Conservation (phyloP, 2,888 invertebrate genomes). For the Ormyrus nitidulus region DNA sequence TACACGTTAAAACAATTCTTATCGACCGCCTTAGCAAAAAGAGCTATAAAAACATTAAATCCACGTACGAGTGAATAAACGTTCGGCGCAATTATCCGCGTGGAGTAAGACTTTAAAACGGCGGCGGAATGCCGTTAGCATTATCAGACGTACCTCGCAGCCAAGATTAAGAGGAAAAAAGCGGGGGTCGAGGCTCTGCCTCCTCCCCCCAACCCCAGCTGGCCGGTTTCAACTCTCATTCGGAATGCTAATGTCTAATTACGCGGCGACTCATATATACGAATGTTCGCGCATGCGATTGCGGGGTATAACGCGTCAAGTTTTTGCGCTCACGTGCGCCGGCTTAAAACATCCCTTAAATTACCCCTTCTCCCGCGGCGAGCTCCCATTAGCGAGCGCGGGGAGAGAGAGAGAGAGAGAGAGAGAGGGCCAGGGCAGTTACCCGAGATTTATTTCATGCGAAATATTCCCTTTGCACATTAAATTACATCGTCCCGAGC, state of each 20-base stretch:
- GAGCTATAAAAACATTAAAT: too few species aligned
- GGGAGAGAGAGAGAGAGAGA: conserved; percentile 1
- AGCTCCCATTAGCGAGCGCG: conserved; percentile 28
- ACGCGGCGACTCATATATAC: conserved; percentile 60
- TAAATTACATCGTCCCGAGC: conserved; percentile 64
- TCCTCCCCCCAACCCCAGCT: conserved; percentile 24
- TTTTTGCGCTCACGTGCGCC: conserved; percentile 67
- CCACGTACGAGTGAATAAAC: neutral
- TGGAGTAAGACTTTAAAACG: conserved; percentile 51
- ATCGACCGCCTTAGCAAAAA: too few species aligned
- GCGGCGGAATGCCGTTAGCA: conserved; percentile 17
- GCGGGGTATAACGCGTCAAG: conserved; percentile 66
- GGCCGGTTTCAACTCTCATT: conserved; percentile 60
- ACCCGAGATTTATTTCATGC: conserved; percentile 74
- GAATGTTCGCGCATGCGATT: conserved; percentile 61
- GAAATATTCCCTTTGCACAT: conserved; percentile 72
- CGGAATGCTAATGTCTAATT: conserved; percentile 74
- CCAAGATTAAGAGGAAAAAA: conserved; percentile 53
- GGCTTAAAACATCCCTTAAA: conserved; percentile 75
- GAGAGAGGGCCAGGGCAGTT: conserved; percentile 61
- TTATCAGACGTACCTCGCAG: conserved; percentile 20
- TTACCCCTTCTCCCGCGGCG: conserved; percentile 68
- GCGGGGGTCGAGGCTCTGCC: conserved; percentile 32
- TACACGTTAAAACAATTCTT: too few species aligned
- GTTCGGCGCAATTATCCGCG: conserved; percentile 36